Evolutionary conservation across 1,140 invertebrate genomes (phyloP), one percentile per base, ranked within the genome.

Genomic region (Proctacanthus coquilletti): DNA sequence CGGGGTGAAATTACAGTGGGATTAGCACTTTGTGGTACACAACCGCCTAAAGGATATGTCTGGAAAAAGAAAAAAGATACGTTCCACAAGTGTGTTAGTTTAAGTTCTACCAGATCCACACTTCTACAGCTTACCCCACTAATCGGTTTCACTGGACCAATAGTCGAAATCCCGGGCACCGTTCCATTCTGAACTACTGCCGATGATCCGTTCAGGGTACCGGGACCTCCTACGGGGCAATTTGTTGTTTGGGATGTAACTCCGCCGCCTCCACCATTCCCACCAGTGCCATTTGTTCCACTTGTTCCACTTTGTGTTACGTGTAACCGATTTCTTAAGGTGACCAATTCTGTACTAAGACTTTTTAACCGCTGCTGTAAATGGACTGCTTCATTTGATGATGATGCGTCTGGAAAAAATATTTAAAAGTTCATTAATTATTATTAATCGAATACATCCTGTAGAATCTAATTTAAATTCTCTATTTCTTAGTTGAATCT

Each of bases 321-420:
- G 62, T 83, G 80, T 45, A 91, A 68, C 36, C 84, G 72, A 63
- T 87, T 88, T 41, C 85, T 71, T 50, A 91, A 70, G 32, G 85
- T 88, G 48, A 88, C 82, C 64, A 92, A 64, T 65, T 89, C 85
- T 31, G 83, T 85, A 63, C 83, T 86, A 42, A 92, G 69, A 61
- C 80, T 87, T 45, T 84, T 80, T 44, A 92, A 68, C 38, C 84
- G 73, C 54, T 89, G 84, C 64, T 92, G 84, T 46, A 89, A 66
- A 55, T 89, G 84, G 46, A 87, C 85, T 29, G 85, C 85, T 70
- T 92, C 86, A 66, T 87, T 88, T 47, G 84, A 87, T 27, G 84
- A 88, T 42, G 84, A 87, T 43, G 84, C 84, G 82, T 89, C 86
- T 91, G 69, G 6, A 71, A 74, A 18, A 38, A 10, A 40, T 11